phyloP scores from a whole-genome alignment of 2,888 invertebrate genomes.

The Eretmocerus hayati region DNA sequence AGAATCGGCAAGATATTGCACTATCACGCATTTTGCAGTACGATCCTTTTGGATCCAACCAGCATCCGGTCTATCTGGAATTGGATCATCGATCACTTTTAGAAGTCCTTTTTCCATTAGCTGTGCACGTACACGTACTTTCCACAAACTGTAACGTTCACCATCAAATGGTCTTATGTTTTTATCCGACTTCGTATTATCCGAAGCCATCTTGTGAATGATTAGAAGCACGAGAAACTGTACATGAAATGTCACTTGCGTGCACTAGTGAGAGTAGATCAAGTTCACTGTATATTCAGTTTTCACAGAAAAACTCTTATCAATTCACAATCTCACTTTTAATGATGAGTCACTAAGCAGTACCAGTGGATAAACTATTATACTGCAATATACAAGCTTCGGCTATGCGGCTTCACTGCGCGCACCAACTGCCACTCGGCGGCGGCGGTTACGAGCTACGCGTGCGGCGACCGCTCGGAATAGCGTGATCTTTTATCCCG shows the following conservation, averaged over 20 bases:
- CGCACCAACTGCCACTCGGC: too few species aligned
- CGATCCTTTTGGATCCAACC: neutral
- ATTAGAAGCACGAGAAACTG: neutral
- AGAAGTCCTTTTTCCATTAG: neutral
- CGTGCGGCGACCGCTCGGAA: too few species aligned
- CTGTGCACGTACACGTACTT: neutral
- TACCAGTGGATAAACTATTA: too few species aligned
- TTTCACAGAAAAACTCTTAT: too few species aligned
- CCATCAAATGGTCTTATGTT: conserved; percentile 1
- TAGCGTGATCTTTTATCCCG: too few species aligned
- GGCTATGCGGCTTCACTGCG: too few species aligned
- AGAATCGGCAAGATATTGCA: conserved; percentile 15
- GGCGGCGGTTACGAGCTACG: too few species aligned
- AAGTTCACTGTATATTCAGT: neutral
- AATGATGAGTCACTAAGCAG: too few species aligned
- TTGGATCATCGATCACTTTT: neutral
- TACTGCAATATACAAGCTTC: too few species aligned
- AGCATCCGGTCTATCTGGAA: neutral
- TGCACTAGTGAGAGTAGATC: neutral
- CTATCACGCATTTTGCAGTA: neutral
- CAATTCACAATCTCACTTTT: too few species aligned
- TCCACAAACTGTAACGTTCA: conserved; percentile 1
- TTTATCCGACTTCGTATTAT: neutral
- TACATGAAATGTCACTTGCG: neutral
- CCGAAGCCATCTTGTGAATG: neutral